phyloP scores from a whole-genome alignment of 1,140 invertebrate species.

The Galleria mellonella region DNA sequence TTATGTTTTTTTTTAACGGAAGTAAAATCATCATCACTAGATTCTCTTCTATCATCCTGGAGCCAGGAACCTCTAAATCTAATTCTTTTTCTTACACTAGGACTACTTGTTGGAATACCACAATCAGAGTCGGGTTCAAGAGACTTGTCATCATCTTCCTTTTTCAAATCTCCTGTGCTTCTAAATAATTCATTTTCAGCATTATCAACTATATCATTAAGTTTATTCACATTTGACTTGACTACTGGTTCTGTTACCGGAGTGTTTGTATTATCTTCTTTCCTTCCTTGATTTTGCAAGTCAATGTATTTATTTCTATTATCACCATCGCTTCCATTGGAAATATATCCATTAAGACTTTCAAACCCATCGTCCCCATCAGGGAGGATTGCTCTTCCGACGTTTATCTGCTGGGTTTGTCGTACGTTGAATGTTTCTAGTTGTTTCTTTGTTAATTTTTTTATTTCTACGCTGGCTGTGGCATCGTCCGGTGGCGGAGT shows the following conservation, averaged over 20 bases:
- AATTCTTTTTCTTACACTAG: constrained; percentile 35
- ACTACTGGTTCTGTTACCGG: constrained; percentile 6
- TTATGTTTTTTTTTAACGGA: constrained; percentile 48
- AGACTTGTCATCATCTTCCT: constrained; percentile 55
- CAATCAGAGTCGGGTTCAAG: constrained; percentile 47
- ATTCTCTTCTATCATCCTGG: constrained; percentile 37
- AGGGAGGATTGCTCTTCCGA: constrained; percentile 39
- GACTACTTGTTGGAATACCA: constrained; percentile 38
- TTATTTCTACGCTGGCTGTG: constrained; percentile 31
- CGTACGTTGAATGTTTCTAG: constrained; percentile 57
- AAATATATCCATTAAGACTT: constrained; percentile 88
- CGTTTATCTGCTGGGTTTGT: constrained; percentile 31
- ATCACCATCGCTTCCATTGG: constrained; percentile 78
- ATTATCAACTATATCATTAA: constrained; percentile 5
- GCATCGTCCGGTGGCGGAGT: constrained; percentile 51
- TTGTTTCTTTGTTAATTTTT: constrained; percentile 59
- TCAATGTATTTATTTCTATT: constrained; percentile 16
- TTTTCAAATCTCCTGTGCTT: constrained; percentile 29
- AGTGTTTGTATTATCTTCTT: constrained; percentile 7
- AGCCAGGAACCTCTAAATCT: constrained; percentile 59
- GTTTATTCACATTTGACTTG: constrained; percentile 12
- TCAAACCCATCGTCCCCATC: constrained; percentile 89
- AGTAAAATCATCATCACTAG: constrained; percentile 49
- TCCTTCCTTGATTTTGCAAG: background rate
- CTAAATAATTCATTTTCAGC: constrained; percentile 12